Evolutionary conservation across 2,888 invertebrate genomes (phyloP), one percentile per base, ranked within the genome.

Genomic region (Lepidocyrtoides sp.): DNA sequence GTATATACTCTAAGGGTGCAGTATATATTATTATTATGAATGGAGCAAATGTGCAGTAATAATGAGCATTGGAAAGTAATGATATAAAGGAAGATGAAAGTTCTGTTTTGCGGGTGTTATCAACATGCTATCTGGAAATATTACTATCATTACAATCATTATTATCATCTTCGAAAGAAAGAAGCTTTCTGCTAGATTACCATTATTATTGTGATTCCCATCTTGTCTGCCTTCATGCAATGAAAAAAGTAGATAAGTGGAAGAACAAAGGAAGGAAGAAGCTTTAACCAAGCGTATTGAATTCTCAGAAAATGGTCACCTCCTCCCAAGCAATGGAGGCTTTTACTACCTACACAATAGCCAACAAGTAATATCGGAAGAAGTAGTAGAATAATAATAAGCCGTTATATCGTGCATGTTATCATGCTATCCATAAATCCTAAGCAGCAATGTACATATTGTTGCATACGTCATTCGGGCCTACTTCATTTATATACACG

Each of bases 31-130:
- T n/a, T n/a, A n/a, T n/a, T n/a, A n/a, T 41, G 44, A 44, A 44
- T 29, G 66, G 66, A 32, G 20, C 4, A 26, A 44, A 44, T 41
- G 7, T 44, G 23, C 12, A 44, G 72, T 3, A 32, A 32, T 29
- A 32, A 29, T 72, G 72, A 44, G 17, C 41, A 41, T 69, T 69
- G 32, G 36, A 36, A 69, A 69, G 36, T 23, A 69, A 69, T 69
- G 69, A 69, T 69, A 69, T 72, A 72, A 72, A 44, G 44, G 72
- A 44, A 72, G 44, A 72, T 72, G 41, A 41, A 72, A 72, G 44
- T 72, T 32, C 32, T 72, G 41, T 72, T 72, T 72, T 44, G 41
- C 41, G 20, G 36, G 41, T 44, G 20, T 72, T 72, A 72, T 72
- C 72, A 17, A n/a, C n/a, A n/a, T 72, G 41, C 3, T 72, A 72